Conservation (phyloP, 2,888 invertebrate genomes). For the Agelastica alni region DNA sequence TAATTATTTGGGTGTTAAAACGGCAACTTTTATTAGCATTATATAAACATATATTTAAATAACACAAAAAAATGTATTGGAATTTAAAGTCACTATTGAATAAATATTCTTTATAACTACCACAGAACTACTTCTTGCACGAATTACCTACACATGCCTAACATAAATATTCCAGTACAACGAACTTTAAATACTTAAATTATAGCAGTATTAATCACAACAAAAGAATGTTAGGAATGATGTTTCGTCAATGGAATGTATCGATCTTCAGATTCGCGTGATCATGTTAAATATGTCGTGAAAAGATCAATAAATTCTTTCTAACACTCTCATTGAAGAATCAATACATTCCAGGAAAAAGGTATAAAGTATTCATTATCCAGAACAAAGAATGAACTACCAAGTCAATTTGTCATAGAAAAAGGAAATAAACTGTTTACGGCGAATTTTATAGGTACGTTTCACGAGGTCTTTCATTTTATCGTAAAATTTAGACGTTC, state of each 20-base stretch:
- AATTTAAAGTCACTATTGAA: too few relatives aligned
- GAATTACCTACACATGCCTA: too few relatives aligned
- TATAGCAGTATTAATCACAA: conserved; percentile 6
- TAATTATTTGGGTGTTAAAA: too few relatives aligned
- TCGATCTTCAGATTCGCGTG: conserved; percentile 41
- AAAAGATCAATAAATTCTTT: conserved; percentile 45
- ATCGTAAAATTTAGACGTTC: conserved; percentile 15
- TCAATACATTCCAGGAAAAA: conserved; percentile 43
- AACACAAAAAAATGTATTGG: too few relatives aligned
- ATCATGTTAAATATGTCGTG: conserved; percentile 35
- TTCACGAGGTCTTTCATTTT: conserved; percentile 16
- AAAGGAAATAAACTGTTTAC: conserved; percentile 20
- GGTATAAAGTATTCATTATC: conserved; percentile 27
- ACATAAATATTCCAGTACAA: not conserved
- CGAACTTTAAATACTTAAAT: not conserved
- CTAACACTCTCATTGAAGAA: conserved; percentile 38
- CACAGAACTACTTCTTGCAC: too few relatives aligned
- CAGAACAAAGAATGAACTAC: conserved; percentile 24
- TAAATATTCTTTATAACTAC: too few relatives aligned
- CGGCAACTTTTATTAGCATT: too few relatives aligned
- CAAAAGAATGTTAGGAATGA: conserved; percentile 35
- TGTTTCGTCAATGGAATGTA: conserved; percentile 36
- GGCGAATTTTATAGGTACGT: conserved; percentile 20
- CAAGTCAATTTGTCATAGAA: conserved; percentile 22
- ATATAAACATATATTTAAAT: too few relatives aligned